These are phyloP conservation scores for Talpa occidentalis DNA, from an alignment of 2,113 vertebrate species.

Conservation along the genomic window DNA sequence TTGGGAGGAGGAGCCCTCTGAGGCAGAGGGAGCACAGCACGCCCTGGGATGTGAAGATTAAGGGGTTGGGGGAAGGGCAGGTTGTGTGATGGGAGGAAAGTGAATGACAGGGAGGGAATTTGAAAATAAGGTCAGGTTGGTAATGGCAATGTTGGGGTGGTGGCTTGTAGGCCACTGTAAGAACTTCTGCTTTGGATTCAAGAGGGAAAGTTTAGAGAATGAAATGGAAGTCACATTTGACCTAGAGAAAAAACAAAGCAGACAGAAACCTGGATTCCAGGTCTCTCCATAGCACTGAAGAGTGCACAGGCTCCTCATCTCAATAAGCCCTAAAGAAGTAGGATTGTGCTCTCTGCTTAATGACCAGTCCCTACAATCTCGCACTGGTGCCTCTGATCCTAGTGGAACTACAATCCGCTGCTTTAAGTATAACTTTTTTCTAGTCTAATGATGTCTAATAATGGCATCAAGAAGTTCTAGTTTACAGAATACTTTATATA, in stretches of 20 bases:
- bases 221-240: background rate
- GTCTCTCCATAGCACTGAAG: background rate
- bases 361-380: background rate
- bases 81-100: background rate
- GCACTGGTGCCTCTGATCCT: background rate
- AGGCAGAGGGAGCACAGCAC: background rate
- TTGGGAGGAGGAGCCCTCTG: background rate
- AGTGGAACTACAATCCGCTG: background rate
- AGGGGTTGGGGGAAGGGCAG: background rate
- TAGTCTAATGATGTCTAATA: slow-evolving; percentile 21
- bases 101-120: background rate
- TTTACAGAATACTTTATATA: slow-evolving; percentile 6
- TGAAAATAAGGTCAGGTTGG: background rate
- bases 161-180: background rate
- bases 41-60: background rate
- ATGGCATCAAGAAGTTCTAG: background rate
- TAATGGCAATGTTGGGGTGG: background rate
- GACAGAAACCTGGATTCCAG: background rate
- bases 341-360: background rate
- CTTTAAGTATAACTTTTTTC: background rate
- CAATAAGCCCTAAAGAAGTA: background rate
- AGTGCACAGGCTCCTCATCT: background rate
- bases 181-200: background rate
- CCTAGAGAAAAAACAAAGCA: background rate
- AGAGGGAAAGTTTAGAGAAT: background rate